A percentile compares a stretch with the other conserved stretches of the same genome.
These are phyloP conservation scores for Dryobates pubescens DNA, from an alignment of 2,797 vertebrate genomes.

Conservation along the genomic window DNA sequence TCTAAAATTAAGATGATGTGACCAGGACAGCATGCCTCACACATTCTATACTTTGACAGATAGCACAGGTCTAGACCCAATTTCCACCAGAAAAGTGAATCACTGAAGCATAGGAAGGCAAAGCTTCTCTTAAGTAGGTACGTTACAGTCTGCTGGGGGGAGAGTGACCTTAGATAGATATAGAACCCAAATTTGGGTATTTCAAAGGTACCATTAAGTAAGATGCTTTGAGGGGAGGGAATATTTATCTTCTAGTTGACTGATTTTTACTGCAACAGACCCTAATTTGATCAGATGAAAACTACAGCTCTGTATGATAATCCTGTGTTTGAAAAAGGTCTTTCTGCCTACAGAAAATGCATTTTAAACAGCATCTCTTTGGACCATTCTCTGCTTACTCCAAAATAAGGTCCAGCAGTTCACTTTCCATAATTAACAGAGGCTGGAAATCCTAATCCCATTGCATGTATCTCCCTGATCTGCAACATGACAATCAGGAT, in stretches of 20 bases:
- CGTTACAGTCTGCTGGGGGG: not conserved
- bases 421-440: not conserved
- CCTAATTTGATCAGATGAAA: not conserved
- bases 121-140: not conserved
- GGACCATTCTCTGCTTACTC: not conserved
- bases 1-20: conserved; percentile 60
- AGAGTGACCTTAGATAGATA: not conserved
- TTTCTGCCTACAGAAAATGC: not conserved
- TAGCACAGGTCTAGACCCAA: conserved; percentile 51
- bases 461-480: not conserved
- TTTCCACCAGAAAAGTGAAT: conserved; percentile 27
- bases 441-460: not conserved
- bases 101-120: not conserved
- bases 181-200: not conserved
- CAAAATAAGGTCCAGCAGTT: not conserved
- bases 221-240: not conserved
- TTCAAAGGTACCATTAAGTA: not conserved
- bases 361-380: not conserved
- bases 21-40: conserved; percentile 40
- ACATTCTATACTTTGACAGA: conserved; percentile 18
- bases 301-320: not conserved
- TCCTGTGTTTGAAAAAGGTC: not conserved
- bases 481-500: not conserved
- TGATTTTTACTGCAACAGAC: conserved; percentile 5
- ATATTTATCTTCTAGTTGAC: not conserved